Evolutionary conservation across 2,113 vertebrate genomes (phyloP).

Genomic region (Microcebus griseorufus): DNA sequence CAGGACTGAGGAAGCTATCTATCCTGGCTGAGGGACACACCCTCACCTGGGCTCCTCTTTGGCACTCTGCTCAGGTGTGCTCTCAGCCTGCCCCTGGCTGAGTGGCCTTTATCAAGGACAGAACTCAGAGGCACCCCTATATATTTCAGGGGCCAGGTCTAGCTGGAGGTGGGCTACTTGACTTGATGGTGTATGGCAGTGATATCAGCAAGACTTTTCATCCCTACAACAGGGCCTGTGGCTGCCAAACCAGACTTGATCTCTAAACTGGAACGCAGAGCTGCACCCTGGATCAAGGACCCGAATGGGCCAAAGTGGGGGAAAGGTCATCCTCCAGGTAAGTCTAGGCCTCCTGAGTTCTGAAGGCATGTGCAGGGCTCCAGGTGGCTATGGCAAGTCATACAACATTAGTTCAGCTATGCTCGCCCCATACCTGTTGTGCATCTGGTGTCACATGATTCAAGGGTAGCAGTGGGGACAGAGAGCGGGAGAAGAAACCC

Average conservation of each 20-base stretch:
- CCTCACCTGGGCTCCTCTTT: background rate
- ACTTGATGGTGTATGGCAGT: background rate
- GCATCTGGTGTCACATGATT: background rate
- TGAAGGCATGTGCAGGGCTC: background rate
- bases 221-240: slow-evolving; percentile 18
- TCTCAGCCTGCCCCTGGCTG: background rate
- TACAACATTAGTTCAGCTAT: background rate
- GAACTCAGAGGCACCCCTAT: background rate
- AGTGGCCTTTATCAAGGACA: background rate
- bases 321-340: slow-evolving; percentile 40
- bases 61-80: background rate
- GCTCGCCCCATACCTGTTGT: background rate
- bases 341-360: background rate
- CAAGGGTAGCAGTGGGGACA: background rate
- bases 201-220: background rate
- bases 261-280: slow-evolving; percentile 53
- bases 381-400: background rate
- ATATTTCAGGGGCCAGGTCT: no score
- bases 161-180: background rate
- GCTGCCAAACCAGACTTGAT: slow-evolving; percentile 67
- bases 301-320: background rate
- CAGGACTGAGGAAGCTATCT: background rate
- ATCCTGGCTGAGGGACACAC: background rate
- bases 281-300: slow-evolving; percentile 53
- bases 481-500: background rate